Percentiles rank a stretch among this genome's conserved stretches.
Conservation (phyloP, 2,113 vertebrate species). For the Motacilla tschutschensis region DNA sequence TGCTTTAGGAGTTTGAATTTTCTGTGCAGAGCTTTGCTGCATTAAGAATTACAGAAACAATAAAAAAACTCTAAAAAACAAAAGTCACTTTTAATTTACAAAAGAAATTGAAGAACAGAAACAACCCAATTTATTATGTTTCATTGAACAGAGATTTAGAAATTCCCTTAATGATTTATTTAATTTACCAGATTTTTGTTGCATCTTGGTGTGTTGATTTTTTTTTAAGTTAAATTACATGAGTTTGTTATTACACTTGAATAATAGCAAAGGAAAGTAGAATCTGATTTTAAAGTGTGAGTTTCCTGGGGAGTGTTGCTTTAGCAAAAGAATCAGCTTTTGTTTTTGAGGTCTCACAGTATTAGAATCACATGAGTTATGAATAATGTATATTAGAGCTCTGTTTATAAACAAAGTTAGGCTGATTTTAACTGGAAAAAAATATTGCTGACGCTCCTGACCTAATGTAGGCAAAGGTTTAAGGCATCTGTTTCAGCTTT, state of each 20-base stretch:
- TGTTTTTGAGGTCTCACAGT: background rate
- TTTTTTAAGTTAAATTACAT: background rate
- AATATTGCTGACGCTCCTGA: background rate
- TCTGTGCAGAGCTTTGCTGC: background rate
- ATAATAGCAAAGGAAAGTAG: background rate
- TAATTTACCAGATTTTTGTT: background rate
- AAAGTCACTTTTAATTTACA: background rate
- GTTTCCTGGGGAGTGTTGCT: background rate
- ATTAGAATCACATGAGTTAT: background rate
- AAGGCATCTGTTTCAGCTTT: background rate
- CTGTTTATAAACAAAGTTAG: background rate
- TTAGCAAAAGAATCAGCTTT: background rate
- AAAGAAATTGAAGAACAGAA: background rate
- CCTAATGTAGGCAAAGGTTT: background rate
- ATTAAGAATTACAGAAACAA: background rate
- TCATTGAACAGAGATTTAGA: slow-evolving; percentile 23
- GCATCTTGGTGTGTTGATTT: background rate
- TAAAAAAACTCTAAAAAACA: rapidly evolving
- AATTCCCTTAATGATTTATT: background rate
- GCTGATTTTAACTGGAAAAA: background rate
- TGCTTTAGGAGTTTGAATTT: background rate
- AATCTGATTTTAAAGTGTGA: background rate
- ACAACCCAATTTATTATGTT: background rate
- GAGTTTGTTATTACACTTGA: background rate
- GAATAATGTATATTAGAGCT: background rate